A percentile compares a stretch with the other conserved stretches of the same genome.
Evolutionary conservation across 2,797 vertebrate species (phyloP).

Genomic region (Scarus forsteni): DNA sequence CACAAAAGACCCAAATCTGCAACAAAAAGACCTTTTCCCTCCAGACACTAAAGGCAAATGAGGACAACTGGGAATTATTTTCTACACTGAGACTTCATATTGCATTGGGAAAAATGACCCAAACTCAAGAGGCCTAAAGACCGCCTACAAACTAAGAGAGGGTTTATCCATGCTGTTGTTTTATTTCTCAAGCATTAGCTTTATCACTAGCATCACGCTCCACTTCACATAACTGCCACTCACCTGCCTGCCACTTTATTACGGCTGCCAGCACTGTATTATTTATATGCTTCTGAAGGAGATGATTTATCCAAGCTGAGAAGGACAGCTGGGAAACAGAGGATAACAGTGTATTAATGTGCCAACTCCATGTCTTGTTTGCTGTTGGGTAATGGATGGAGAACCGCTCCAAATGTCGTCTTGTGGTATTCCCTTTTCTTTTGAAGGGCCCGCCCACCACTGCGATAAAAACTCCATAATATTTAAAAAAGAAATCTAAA

Average conservation of each 20-base stretch:
- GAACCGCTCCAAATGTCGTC: background rate
- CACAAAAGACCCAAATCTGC: conserved; percentile 36
- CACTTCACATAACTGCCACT: conserved; percentile 6
- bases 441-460: no score
- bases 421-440: no score
- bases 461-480: no score
- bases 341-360: conserved; percentile 22
- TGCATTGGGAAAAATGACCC: background rate
- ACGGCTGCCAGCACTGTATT: conserved; percentile 39
- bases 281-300: conserved; percentile 48
- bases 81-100: background rate
- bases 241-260: conserved; percentile 28
- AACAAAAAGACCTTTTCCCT: background rate
- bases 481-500: no score
- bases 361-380: conserved; percentile 33
- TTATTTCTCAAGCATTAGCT: conserved; percentile 19
- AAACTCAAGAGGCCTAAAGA: background rate
- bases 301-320: conserved; percentile 51
- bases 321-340: conserved; percentile 27
- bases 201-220: conserved; percentile 6
- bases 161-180: background rate
- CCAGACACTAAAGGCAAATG: conserved; percentile 18
- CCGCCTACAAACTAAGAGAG: background rate
- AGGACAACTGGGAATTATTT: conserved; percentile 23
- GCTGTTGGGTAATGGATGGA: conserved; percentile 11